These are phyloP conservation scores for Paralvinella palmiformis DNA, from an alignment of 1,140 invertebrate genomes.

Conservation along the genomic window DNA sequence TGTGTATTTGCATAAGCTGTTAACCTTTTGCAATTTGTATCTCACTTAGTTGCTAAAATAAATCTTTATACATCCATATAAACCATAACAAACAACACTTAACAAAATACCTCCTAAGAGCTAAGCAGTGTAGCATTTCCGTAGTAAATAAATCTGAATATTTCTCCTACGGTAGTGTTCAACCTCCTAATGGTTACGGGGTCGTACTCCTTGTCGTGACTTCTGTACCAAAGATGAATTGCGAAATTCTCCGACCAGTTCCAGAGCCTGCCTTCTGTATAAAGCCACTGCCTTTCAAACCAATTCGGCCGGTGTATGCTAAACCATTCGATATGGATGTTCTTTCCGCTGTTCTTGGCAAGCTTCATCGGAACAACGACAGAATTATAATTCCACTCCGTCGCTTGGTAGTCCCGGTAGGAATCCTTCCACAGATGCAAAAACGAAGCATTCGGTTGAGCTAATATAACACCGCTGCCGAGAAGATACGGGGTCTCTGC, in stretches of 20 bases:
- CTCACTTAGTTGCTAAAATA: no score
- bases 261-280: constrained; percentile 11
- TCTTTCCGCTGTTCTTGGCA: constrained; percentile 1
- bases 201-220: constrained; percentile 12
- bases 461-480: constrained; percentile 19
- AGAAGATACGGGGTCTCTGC: constrained; percentile 15
- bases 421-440: constrained; percentile 15
- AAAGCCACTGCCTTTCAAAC: constrained; percentile 15
- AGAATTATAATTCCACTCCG: constrained; percentile 14
- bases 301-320: constrained; percentile 18
- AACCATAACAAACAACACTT: no score
- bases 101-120: no score
- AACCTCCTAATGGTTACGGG: constrained; percentile 7
- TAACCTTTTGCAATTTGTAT: no score
- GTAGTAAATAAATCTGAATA: constrained; percentile 8
- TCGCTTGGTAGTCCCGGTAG: constrained; percentile 17
- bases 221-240: constrained; percentile 20
- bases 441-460: constrained; percentile 4
- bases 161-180: constrained; percentile 20
- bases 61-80: no score
- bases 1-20: no score
- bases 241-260: constrained; percentile 19
- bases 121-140: constrained; percentile 3
- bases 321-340: constrained; percentile 20
- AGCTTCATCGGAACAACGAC: constrained; percentile 10